Conservation (phyloP, 2,113 vertebrate species). For the Reinhardtius hippoglossoides region DNA sequence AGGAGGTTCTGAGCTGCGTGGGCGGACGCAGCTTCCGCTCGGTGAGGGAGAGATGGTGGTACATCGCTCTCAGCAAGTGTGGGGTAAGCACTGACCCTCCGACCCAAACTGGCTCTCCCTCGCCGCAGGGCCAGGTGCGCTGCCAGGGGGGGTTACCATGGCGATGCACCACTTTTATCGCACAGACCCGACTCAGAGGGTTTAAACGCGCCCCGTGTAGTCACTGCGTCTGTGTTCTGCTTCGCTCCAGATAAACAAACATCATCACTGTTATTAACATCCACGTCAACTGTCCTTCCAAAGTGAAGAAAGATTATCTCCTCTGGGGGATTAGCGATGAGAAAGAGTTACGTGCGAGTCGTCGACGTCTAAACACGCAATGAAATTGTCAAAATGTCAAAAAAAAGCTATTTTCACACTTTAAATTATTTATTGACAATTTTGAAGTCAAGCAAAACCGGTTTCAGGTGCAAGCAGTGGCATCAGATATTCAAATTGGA, state of each 20-base stretch:
- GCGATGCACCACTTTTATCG: conserved; percentile 2
- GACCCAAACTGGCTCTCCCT: conserved; percentile 5
- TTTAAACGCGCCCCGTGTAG: not conserved
- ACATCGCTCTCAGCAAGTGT: conserved; percentile 95
- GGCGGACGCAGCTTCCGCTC: conserved; percentile 93
- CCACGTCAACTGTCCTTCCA: not conserved
- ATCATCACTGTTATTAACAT: not conserved
- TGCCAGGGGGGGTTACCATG: conserved; percentile 1
- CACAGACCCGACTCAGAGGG: not conserved
- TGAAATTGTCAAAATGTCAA: not conserved
- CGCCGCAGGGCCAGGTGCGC: conserved; percentile 5
- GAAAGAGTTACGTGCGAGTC: not conserved
- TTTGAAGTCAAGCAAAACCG: not conserved
- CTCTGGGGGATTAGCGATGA: not conserved
- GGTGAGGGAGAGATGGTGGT: conserved; percentile 94
- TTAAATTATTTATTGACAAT: not conserved
- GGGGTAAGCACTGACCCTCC: conserved; percentile 84
- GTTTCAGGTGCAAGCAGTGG: not conserved
- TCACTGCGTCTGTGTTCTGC: conserved; percentile 19
- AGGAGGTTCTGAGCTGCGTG: conserved; percentile 88
- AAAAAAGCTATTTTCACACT: not conserved
- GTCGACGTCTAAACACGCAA: not conserved
- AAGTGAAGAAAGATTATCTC: not conserved
- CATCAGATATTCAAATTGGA: conserved; percentile 40
- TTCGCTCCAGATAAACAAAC: conserved; percentile 4